Evolutionary conservation across 2,113 vertebrate genomes (phyloP).

Genomic region (Nanorana parkeri): DNA sequence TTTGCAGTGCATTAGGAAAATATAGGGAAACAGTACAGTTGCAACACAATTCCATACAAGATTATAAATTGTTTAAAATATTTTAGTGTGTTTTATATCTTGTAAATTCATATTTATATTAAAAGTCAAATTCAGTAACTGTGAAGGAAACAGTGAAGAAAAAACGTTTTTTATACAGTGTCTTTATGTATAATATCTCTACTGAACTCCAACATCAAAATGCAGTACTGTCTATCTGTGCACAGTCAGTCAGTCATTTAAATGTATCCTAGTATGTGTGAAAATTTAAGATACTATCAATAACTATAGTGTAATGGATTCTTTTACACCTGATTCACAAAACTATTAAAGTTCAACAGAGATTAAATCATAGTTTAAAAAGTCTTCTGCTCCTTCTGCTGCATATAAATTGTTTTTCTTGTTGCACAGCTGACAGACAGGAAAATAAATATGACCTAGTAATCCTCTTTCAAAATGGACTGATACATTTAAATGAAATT

Average conservation of each 20-base stretch:
- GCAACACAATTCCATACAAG: no score
- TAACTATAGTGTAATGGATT: slow-evolving; percentile 42
- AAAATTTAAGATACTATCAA: slow-evolving; percentile 44
- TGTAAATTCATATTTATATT: no score
- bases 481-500: slow-evolving; percentile 46
- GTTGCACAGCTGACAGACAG: slow-evolving; percentile 43
- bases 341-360: slow-evolving; percentile 41
- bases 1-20: no score
- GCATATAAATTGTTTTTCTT: slow-evolving; percentile 50
- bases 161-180: background rate
- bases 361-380: slow-evolving; percentile 50
- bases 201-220: background rate
- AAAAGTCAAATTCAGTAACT: no score
- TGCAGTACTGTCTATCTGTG: background rate
- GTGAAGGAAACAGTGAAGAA: no score
- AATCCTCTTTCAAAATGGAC: slow-evolving; percentile 43
- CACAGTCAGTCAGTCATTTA: slow-evolving; percentile 26
- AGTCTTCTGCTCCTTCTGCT: slow-evolving; percentile 38
- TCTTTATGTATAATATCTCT: background rate
- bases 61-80: no score
- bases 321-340: slow-evolving; percentile 44
- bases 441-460: slow-evolving; percentile 46
- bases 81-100: no score
- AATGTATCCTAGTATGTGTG: slow-evolving; percentile 17
- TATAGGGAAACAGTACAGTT: no score